Evolutionary conservation across 2,113 vertebrate genomes (phyloP).

Genomic region (Eublepharis macularius): DNA sequence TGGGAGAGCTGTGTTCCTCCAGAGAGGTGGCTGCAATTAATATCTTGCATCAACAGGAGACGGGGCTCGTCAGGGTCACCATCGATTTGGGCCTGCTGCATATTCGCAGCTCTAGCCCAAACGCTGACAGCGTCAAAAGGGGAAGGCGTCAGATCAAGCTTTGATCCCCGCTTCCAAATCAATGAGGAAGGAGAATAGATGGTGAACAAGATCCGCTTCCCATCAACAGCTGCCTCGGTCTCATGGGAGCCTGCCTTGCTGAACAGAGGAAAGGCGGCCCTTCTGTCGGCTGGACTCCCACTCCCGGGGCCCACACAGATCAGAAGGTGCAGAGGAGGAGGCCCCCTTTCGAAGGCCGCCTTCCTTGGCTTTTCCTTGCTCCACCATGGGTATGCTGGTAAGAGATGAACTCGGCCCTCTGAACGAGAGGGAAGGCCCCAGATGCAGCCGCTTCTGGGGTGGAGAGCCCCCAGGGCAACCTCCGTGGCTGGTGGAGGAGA

Average conservation of each 20-base stretch:
- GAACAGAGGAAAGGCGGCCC: background rate
- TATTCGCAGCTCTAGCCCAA: background rate
- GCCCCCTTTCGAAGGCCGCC: background rate
- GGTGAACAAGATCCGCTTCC: background rate
- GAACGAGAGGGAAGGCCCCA: background rate
- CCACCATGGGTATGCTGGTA: background rate
- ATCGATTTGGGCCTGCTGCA: background rate
- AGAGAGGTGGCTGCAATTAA: background rate
- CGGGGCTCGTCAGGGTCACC: background rate
- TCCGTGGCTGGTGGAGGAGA: background rate
- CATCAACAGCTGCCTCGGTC: background rate
- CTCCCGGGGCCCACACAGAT: fast-evolving
- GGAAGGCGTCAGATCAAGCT: background rate
- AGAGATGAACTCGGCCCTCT: background rate
- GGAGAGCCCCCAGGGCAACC: background rate
- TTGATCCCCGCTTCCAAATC: background rate
- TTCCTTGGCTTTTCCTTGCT: background rate
- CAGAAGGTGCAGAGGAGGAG: background rate
- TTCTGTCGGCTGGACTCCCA: background rate
- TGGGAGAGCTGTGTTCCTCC: background rate
- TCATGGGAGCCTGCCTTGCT: fast-evolving
- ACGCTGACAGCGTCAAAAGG: background rate
- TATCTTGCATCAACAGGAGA: background rate
- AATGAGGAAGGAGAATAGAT: background rate
- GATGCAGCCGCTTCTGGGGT: background rate